Evolutionary conservation across 2,888 invertebrate genomes (phyloP), one percentile per base, ranked within the genome.

Genomic region (Agonum fuliginosum): DNA sequence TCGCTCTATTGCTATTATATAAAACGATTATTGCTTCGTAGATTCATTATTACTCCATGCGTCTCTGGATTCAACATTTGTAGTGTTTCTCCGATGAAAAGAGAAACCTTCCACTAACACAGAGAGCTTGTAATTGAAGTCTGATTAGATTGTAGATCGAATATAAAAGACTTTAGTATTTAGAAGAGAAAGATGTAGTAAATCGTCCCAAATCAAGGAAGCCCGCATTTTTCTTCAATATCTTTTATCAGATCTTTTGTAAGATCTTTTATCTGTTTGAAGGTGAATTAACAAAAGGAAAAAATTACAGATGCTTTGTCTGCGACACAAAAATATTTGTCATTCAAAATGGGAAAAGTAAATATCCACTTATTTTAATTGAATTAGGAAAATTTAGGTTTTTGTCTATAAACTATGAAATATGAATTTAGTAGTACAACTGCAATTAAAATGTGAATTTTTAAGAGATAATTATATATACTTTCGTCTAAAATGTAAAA

Each of bases 141-240:
- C 17, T 62, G 58, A 62, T 62, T 62, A 62, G 30, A 62, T 62
- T 62, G 0, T 17, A 17, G 1, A 12, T 0, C 10, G 54, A 54
- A 62, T 62, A 62, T 62, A 62, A 62, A 62, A 62, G 58, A 62
- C 58, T 62, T 30, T 17, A 27, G 58, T 24, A 24, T 54, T 54
- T n/a, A n/a, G n/a, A 54, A 22, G 12, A 27, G 24, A 54, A 54
- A 54, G 54, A 54, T 22, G 12, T 54, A 6, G 24, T 22, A 54
- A 54, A 54, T 54, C 24, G 54, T 12, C 10, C 6, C 22, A 54
- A 54, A 54, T 24, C 54, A n/a, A 48, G 37, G 48, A 48, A 20
- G 8, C 48, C 48, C 20, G 20, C 17, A 48, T 20, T 20, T 48
- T 48, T 48, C 48, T 20, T 48, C 12, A 37, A 12, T 12, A 6